Evolutionary conservation across 2,888 invertebrate species (phyloP).

Genomic region (Dichetophora obliterata): DNA sequence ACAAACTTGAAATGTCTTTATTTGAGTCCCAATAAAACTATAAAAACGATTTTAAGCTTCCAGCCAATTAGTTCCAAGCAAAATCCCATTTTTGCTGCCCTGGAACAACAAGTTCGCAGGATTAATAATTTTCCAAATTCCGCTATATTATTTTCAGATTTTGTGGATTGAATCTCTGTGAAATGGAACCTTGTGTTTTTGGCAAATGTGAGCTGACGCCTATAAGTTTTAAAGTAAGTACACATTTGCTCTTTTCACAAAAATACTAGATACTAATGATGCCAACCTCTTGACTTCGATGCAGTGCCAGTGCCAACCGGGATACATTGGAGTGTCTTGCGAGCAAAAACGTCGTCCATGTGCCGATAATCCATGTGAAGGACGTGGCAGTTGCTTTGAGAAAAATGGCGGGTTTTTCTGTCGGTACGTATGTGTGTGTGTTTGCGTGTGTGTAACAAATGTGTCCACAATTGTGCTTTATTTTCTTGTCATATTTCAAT

Average conservation of each 20-base stretch:
- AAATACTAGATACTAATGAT: neutral
- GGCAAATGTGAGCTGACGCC: conserved; percentile 71
- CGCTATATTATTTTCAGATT: conserved; percentile 70
- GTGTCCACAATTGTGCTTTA: neutral
- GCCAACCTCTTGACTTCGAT: conserved; percentile 48
- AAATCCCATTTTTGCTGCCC: too few relatives aligned
- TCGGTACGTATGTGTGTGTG: conserved; percentile 64
- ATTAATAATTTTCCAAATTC: neutral
- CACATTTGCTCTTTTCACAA: neutral
- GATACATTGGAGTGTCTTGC: conserved; percentile 78
- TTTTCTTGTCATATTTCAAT: neutral
- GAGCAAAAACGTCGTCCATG: conserved; percentile 79
- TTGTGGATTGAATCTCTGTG: conserved; percentile 82
- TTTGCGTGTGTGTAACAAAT: neutral
- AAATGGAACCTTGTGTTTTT: conserved; percentile 74
- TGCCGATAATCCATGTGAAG: conserved; percentile 80
- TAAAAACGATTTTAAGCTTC: too few relatives aligned
- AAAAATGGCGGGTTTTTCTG: conserved; percentile 78
- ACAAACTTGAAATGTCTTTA: too few relatives aligned
- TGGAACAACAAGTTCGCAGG: too few relatives aligned
- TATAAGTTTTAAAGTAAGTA: conserved; percentile 64
- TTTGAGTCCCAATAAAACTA: too few relatives aligned
- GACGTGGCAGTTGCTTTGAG: conserved; percentile 80
- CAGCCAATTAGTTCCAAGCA: too few relatives aligned
- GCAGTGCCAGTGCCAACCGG: conserved; percentile 77